Evolutionary conservation across 2,113 vertebrate genomes (phyloP).

Genomic region (Circaetus gallicus): DNA sequence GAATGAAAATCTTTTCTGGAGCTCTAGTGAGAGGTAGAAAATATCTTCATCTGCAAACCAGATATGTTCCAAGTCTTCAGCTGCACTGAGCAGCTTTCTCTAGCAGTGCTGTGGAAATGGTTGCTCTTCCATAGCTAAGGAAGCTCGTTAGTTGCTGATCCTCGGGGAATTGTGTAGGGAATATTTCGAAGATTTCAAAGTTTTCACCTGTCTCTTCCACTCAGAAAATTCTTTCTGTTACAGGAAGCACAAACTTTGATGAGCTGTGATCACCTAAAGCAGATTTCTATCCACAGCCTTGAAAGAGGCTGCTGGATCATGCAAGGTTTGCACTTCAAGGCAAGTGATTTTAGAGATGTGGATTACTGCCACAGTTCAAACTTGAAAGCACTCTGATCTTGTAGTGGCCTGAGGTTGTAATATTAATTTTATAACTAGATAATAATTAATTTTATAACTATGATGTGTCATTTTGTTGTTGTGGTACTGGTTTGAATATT

Average conservation of each 20-base stretch:
- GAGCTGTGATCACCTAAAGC: not conserved
- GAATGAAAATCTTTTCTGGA: not conserved
- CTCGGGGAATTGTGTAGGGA: not conserved
- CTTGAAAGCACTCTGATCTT: not conserved
- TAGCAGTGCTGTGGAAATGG: not conserved
- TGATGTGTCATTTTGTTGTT: not conserved
- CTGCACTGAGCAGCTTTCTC: not conserved
- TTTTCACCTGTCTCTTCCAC: not conserved
- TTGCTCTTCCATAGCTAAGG: not conserved
- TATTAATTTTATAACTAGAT: not conserved
- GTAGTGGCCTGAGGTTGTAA: not conserved
- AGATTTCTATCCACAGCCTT: not conserved
- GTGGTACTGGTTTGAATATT: not conserved
- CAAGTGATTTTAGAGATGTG: not conserved
- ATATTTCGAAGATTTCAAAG: not conserved
- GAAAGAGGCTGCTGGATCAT: not conserved
- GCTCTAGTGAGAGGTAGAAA: not conserved
- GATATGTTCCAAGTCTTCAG: not conserved
- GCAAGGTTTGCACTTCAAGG: not conserved
- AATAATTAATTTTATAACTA: not conserved
- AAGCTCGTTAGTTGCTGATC: not conserved
- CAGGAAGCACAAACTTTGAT: not conserved
- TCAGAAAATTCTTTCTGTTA: not conserved
- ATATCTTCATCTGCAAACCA: not conserved
- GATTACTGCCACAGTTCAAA: not conserved